Percentiles rank a stretch among this genome's conserved stretches.
Evolutionary conservation across 2,888 invertebrate species (phyloP).

Genomic region (Lasioglossum pauxillum): DNA sequence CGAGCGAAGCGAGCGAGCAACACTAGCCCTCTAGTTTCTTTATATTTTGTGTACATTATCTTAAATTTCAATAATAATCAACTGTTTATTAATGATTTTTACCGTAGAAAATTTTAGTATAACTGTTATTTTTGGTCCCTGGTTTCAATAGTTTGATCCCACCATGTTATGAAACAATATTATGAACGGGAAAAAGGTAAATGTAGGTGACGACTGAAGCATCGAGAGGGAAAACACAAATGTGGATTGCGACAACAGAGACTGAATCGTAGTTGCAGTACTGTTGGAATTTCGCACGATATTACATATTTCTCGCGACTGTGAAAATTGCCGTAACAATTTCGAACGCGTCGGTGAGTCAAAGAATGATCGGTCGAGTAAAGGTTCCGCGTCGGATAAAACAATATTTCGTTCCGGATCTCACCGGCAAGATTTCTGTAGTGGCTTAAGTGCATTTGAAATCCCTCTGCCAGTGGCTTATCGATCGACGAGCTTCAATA

Average conservation of each 20-base stretch:
- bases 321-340: constrained; percentile 33
- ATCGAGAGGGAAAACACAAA: not conserved
- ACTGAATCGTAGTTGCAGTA: constrained; percentile 10
- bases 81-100: too few species aligned
- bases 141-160: not conserved
- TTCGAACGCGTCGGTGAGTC: constrained; percentile 20
- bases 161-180: not conserved
- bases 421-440: constrained; percentile 29
- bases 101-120: too few species aligned
- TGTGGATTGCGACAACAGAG: not conserved
- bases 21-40: too few species aligned
- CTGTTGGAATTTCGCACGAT: constrained; percentile 24
- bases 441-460: constrained; percentile 36
- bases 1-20: too few species aligned
- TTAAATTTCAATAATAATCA: too few species aligned
- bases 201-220: not conserved
- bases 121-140: too few species aligned
- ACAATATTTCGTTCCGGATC: constrained; percentile 41
- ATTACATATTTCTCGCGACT: constrained; percentile 23
- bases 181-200: not conserved
- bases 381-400: constrained; percentile 34
- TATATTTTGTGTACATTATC: too few species aligned
- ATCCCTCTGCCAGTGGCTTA: constrained; percentile 14
- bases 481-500: constrained; percentile 39
- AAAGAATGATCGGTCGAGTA: not conserved